phyloP scores from a whole-genome alignment of 2,888 invertebrate genomes.

The Eucriotettix oculatus region DNA sequence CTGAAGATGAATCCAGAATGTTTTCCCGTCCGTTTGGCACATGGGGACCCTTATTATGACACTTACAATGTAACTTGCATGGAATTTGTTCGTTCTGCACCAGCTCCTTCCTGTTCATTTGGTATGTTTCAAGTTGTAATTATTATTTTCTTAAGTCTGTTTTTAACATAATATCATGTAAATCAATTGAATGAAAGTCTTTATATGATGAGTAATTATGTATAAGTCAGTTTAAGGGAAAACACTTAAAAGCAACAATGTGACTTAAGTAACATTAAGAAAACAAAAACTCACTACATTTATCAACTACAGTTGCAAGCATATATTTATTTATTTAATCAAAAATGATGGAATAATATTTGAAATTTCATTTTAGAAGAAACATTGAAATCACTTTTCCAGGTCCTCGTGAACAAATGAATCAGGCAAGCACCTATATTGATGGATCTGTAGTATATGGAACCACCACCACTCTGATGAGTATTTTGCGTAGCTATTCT shows the following conservation, averaged over 20 bases:
- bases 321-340: too few species aligned
- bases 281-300: too few species aligned
- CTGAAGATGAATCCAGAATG: conserved; percentile 52
- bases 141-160: too few species aligned
- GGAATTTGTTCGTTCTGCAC: conserved; percentile 72
- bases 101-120: conserved; percentile 57
- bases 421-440: conserved; percentile 69
- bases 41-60: conserved; percentile 51
- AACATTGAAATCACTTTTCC: not conserved
- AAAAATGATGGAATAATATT: too few species aligned
- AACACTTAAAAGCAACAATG: too few species aligned
- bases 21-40: conserved; percentile 47
- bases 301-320: too few species aligned
- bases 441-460: conserved; percentile 78
- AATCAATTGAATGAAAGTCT: too few species aligned
- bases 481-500: conserved; percentile 15
- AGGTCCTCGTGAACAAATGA: conserved; percentile 68
- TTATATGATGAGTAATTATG: too few species aligned
- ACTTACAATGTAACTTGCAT: conserved; percentile 55
- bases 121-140: conserved; percentile 26
- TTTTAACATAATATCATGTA: too few species aligned
- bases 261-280: too few species aligned
- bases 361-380: too few species aligned
- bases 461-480: conserved; percentile 29
- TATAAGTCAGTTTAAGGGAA: too few species aligned